phyloP scores from a whole-genome alignment of 1,140 invertebrate species.

The Brachionus rubens region DNA sequence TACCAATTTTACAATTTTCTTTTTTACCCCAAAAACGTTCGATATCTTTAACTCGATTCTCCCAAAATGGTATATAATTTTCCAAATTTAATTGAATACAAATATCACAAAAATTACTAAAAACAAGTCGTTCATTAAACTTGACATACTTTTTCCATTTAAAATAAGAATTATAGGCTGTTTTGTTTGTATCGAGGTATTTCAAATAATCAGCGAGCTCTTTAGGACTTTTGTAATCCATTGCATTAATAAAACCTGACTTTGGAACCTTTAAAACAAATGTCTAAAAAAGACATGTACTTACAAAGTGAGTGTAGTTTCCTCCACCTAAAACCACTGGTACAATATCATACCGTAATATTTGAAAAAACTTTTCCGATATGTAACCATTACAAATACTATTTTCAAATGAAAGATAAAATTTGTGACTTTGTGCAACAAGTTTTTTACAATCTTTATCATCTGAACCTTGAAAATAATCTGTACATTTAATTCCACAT shows the following conservation, averaged over 20 bases:
- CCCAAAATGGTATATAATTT: background rate
- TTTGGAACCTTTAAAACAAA: slow-evolving; percentile 9
- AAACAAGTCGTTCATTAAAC: no score
- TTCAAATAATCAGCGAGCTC: slow-evolving; percentile 47
- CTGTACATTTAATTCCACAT: slow-evolving; percentile 48
- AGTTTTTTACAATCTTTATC: slow-evolving; percentile 20
- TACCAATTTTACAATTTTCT: no score
- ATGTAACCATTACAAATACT: background rate
- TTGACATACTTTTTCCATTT: slow-evolving; percentile 14
- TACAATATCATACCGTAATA: slow-evolving; percentile 38
- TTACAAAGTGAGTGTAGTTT: background rate
- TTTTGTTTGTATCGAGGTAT: slow-evolving; percentile 41
- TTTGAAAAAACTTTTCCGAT: slow-evolving; percentile 47
- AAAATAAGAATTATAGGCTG: no score
- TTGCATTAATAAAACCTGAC: slow-evolving; percentile 42
- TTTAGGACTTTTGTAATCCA: slow-evolving; percentile 43
- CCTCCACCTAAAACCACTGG: slow-evolving; percentile 33
- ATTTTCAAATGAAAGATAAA: slow-evolving; percentile 43
- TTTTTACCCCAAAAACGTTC: background rate
- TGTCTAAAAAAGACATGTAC: background rate
- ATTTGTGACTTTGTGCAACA: background rate
- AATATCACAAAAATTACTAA: background rate
- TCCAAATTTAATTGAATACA: background rate
- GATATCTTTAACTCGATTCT: background rate
- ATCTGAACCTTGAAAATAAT: background rate